Percentiles rank a stretch among this genome's conserved stretches.
Conservation (phyloP, 2,888 invertebrate species). For the Balanococcus diminutus region DNA sequence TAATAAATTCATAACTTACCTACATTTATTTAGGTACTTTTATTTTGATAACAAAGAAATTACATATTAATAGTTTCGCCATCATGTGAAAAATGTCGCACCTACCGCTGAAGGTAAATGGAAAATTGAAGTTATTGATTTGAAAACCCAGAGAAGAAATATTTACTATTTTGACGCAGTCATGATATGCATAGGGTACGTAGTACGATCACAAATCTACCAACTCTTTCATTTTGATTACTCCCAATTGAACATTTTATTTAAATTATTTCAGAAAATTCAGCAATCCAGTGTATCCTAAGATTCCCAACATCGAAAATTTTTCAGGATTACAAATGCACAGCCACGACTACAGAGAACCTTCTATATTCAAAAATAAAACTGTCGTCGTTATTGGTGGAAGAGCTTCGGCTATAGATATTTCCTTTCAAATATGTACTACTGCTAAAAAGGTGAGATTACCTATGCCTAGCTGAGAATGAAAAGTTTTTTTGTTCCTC, state of each 20-base stretch:
- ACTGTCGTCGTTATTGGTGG: constrained; percentile 74
- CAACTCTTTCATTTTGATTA: neutral
- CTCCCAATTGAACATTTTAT: neutral
- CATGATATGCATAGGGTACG: constrained; percentile 72
- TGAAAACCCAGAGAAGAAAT: constrained; percentile 62
- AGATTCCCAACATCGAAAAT: constrained; percentile 63
- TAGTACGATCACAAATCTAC: neutral
- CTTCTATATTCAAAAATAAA: constrained; percentile 67
- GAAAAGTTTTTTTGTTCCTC: neutral
- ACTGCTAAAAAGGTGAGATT: constrained; percentile 66
- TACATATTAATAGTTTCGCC: constrained; percentile 57
- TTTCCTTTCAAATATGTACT: constrained; percentile 71
- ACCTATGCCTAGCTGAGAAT: neutral
- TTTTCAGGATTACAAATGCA: constrained; percentile 70
- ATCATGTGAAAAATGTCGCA: constrained; percentile 58
- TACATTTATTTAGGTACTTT: neutral
- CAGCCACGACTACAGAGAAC: constrained; percentile 75
- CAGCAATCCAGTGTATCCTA: constrained; percentile 61
- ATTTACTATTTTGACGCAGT: constrained; percentile 69
- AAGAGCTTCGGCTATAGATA: constrained; percentile 75
- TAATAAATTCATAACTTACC: neutral
- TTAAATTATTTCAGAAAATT: constrained; percentile 57
- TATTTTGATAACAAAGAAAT: neutral
- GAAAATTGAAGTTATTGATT: constrained; percentile 64
- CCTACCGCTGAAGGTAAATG: constrained; percentile 62